phyloP scores from a whole-genome alignment of 2,797 vertebrate genomes.

The Peromyscus nudipes region DNA sequence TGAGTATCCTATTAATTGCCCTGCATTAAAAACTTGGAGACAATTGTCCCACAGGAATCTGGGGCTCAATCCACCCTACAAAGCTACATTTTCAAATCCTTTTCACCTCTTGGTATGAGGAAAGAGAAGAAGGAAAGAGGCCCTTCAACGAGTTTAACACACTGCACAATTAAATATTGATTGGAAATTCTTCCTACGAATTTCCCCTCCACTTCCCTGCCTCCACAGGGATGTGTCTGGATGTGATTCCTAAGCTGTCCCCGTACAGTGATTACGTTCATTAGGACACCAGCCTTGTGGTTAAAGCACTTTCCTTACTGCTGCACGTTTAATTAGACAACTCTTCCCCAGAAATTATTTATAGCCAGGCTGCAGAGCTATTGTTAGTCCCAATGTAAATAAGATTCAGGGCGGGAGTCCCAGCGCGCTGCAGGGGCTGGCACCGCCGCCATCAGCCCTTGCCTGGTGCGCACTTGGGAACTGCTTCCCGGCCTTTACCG shows the following conservation, averaged over 20 bases:
- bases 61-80: constrained; percentile 25
- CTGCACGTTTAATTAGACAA: constrained; percentile 91
- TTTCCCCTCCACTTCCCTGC: constrained; percentile 84
- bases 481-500: constrained; percentile 77
- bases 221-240: constrained; percentile 85
- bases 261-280: constrained; percentile 90
- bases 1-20: neutral
- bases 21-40: constrained; percentile 19
- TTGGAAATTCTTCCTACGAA: constrained; percentile 87
- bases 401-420: constrained; percentile 89
- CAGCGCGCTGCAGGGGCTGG: constrained; percentile 76
- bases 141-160: constrained; percentile 82
- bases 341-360: constrained; percentile 91
- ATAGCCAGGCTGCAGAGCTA: constrained; percentile 88
- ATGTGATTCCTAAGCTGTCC: constrained; percentile 90
- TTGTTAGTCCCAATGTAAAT: constrained; percentile 91
- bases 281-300: constrained; percentile 90
- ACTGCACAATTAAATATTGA: constrained; percentile 90
- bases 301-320: constrained; percentile 89
- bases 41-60: constrained; percentile 37
- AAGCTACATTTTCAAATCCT: constrained; percentile 73
- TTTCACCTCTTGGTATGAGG: constrained; percentile 55
- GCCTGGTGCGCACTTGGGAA: constrained; percentile 67
- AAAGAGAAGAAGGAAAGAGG: constrained; percentile 61
- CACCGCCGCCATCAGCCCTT: constrained; percentile 81